These are phyloP conservation scores for Pyrrhosoma nymphula DNA, from an alignment of 2,888 invertebrate genomes.

Conservation along the genomic window DNA sequence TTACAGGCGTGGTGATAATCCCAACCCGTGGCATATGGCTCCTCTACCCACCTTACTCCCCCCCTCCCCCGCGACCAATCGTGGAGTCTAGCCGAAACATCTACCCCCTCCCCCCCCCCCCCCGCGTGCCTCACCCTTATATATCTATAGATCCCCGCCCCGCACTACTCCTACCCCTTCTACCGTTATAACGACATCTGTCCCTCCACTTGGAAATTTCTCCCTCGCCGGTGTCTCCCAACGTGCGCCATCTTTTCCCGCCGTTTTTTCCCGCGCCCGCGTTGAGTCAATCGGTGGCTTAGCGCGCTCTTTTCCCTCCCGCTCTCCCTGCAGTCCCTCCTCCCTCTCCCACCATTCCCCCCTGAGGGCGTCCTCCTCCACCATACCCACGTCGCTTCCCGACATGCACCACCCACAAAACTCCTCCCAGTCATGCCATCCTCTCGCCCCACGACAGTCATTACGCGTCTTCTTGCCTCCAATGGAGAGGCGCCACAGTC, in stretches of 20 bases:
- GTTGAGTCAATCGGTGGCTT: slow-evolving; percentile 48
- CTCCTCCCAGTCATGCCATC: neutral
- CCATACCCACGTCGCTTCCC: neutral
- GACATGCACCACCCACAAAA: slow-evolving; percentile 10
- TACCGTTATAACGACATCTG: neutral
- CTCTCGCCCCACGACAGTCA: slow-evolving; percentile 4
- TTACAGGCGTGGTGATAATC: slow-evolving; percentile 43
- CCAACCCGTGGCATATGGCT: slow-evolving; percentile 5
- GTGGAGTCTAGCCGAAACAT: neutral
- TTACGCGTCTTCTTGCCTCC: slow-evolving; percentile 57
- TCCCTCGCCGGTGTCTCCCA: neutral
- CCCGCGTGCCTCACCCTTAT: no score
- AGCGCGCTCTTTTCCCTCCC: neutral
- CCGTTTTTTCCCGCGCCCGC: slow-evolving; percentile 18
- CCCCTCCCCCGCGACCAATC: neutral
- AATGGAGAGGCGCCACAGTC: slow-evolving; percentile 37
- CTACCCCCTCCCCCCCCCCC: neutral
- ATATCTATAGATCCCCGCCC: neutral
- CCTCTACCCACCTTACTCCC: neutral
- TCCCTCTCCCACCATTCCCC: neutral
- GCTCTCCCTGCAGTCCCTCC: neutral
- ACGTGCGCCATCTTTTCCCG: slow-evolving; percentile 1
- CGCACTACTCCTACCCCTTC: neutral
- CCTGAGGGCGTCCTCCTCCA: neutral
- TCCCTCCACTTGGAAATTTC: neutral